A percentile compares a stretch with the other conserved stretches of the same genome.
These are phyloP conservation scores for Eufriesea mexicana DNA, from an alignment of 1,140 invertebrate genomes.

Conservation along the genomic window DNA sequence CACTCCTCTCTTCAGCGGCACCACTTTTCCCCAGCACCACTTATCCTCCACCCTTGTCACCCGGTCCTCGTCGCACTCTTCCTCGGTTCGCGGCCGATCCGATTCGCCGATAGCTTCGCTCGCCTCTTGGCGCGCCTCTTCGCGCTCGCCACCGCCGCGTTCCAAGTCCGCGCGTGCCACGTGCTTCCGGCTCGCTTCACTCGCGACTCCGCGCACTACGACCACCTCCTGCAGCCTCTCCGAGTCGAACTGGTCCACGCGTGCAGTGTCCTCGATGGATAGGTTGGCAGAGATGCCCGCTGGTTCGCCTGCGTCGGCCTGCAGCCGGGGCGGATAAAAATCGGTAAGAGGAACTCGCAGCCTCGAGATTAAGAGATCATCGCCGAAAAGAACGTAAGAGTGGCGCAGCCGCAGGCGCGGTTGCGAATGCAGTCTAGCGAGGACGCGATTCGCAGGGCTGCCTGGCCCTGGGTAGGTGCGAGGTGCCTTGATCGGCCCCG, in stretches of 20 bases:
- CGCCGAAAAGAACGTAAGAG: not conserved
- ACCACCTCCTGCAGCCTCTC: not conserved
- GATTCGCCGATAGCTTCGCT: not conserved
- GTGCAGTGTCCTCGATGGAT: not conserved
- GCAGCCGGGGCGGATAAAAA: no score
- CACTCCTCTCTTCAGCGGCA: slow-evolving; percentile 33
- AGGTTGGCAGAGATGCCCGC: no score
- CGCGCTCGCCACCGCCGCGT: not conserved
- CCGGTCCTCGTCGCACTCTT: not conserved
- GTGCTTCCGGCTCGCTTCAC: not conserved
- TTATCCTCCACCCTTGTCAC: slow-evolving; percentile 14
- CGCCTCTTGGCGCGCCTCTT: not conserved
- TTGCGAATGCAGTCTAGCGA: slow-evolving; percentile 26
- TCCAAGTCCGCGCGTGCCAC: not conserved
- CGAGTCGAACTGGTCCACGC: not conserved
- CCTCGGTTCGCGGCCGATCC: not conserved
- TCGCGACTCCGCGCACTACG: not conserved
- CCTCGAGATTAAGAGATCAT: slow-evolving; percentile 16
- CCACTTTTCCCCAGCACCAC: slow-evolving; percentile 22
- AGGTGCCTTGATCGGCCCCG: slow-evolving; percentile 79
- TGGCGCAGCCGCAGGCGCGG: slow-evolving; percentile 6
- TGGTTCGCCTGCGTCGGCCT: no score
- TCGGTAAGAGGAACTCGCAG: not conserved
- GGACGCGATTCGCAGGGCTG: slow-evolving; percentile 53
- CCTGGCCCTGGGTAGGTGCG: slow-evolving; percentile 72